Evolutionary conservation across 2,797 vertebrate species (phyloP).

Genomic region (Xenops minutus): DNA sequence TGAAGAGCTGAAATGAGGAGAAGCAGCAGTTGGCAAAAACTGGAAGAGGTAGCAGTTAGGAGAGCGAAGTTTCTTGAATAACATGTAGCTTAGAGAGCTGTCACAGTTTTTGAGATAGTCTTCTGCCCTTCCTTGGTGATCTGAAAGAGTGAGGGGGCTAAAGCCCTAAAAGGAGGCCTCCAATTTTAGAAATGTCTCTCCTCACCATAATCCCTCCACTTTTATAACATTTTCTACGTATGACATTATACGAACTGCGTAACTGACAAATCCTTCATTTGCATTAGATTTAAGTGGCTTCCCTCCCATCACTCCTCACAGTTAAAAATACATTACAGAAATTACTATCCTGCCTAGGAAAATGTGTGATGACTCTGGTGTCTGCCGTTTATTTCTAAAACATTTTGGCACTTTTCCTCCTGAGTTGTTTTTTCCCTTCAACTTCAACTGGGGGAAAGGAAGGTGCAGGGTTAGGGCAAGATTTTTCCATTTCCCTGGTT

Average conservation of each 20-base stretch:
- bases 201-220: conserved; percentile 47
- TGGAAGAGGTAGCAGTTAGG: not conserved
- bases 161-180: conserved; percentile 4
- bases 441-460: not conserved
- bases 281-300: conserved; percentile 67
- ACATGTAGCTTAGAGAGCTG: not conserved
- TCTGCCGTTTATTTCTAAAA: conserved; percentile 73
- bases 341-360: conserved; percentile 69
- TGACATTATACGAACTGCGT: conserved; percentile 37
- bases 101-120: conserved; percentile 5
- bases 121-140: conserved; percentile 5
- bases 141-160: conserved; percentile 32
- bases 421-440: conserved; percentile 34
- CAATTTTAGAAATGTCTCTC: conserved; percentile 41
- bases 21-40: not conserved
- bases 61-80: conserved; percentile 1
- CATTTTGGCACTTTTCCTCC: conserved; percentile 65
- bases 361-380: conserved; percentile 49
- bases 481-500: conserved; percentile 10
- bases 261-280: conserved; percentile 71
- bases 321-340: conserved; percentile 73
- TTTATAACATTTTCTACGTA: conserved; percentile 53
- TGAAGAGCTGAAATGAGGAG: not conserved
- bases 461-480: conserved; percentile 18
- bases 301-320: conserved; percentile 47